Evolutionary conservation across 2,113 vertebrate species (phyloP).

Genomic region (Apus apus): DNA sequence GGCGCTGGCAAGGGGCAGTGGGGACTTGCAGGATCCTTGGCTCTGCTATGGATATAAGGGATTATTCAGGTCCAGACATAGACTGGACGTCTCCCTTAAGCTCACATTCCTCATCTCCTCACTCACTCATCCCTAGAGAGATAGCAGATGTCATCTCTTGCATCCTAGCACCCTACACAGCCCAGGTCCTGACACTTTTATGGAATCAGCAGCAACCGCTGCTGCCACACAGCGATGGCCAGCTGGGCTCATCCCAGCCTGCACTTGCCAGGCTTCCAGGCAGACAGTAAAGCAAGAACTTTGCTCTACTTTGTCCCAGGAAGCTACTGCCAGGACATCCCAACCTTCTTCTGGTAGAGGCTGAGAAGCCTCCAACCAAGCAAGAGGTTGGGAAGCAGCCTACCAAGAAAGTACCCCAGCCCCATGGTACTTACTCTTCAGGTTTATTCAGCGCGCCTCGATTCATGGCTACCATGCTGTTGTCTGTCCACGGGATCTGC

Average conservation of each 20-base stretch:
- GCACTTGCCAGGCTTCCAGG: not conserved
- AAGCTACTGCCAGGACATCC: not conserved
- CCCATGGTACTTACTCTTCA: slow-evolving; percentile 75
- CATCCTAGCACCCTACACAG: not conserved
- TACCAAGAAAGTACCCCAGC: not conserved
- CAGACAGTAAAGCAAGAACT: not conserved
- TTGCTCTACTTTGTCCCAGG: not conserved
- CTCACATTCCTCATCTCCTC: not conserved
- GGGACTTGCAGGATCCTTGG: not conserved
- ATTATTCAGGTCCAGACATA: not conserved
- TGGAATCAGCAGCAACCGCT: not conserved
- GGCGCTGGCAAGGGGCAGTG: not conserved
- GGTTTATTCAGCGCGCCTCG: slow-evolving; percentile 59
- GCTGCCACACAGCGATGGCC: rapidly evolving
- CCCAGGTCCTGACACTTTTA: not conserved
- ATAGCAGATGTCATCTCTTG: not conserved
- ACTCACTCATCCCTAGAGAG: not conserved
- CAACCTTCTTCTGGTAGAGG: not conserved
- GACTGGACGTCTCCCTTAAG: too few species aligned
- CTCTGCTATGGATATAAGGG: not conserved
- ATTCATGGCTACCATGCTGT: slow-evolving; percentile 63
- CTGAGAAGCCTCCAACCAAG: not conserved
- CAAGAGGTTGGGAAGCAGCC: not conserved
- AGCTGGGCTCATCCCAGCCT: not conserved
- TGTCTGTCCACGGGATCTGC: slow-evolving; percentile 75